Evolutionary conservation across 2,888 invertebrate species (phyloP).

Genomic region (Suillia variegata): DNA sequence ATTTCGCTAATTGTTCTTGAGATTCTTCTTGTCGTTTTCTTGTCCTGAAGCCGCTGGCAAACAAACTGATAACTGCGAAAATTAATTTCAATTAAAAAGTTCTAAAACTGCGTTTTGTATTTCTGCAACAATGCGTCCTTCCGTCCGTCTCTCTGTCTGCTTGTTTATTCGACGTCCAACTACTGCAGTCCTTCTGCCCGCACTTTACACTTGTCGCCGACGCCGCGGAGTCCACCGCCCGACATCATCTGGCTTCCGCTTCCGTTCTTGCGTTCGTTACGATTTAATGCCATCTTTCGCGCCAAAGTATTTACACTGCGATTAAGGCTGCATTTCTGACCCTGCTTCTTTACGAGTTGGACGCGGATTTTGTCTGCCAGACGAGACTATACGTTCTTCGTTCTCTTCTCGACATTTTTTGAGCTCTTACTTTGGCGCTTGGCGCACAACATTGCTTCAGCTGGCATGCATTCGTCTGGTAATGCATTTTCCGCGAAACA

Average conservation of each 20-base stretch:
- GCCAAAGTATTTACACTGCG: conserved; percentile 19
- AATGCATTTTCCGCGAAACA: no score
- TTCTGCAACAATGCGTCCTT: not conserved
- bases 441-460: no score
- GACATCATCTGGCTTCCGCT: no score
- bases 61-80: conserved; percentile 11
- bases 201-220: not conserved
- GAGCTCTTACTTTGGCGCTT: no score
- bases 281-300: not conserved
- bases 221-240: no score
- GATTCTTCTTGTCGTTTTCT: not conserved
- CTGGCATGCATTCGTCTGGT: no score
- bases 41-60: conserved; percentile 9
- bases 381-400: no score
- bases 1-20: not conserved
- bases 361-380: not conserved
- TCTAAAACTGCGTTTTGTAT: conserved; percentile 11
- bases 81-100: conserved; percentile 19
- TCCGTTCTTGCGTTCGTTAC: no score
- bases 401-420: no score
- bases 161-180: no score
- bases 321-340: no score
- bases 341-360: not conserved
- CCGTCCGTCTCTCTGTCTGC: not conserved
- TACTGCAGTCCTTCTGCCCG: not conserved